Conservation (phyloP, 2,888 invertebrate genomes). For the Spodoptera picta region DNA sequence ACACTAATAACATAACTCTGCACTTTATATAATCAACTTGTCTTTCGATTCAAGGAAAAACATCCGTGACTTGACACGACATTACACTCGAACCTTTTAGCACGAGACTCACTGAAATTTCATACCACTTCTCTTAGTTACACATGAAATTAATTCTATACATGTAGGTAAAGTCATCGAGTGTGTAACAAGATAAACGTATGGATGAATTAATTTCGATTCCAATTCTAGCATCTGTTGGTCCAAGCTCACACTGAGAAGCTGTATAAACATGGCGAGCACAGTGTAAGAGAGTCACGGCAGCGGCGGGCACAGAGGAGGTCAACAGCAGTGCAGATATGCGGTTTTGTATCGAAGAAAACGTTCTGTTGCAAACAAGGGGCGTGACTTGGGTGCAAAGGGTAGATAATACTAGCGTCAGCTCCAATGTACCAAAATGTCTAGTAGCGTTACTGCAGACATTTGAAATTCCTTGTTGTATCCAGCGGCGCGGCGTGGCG, state of each 20-base stretch:
- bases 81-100: too few relatives aligned
- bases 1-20: too few relatives aligned
- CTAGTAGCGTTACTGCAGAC: constrained; percentile 39
- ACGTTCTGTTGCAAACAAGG: constrained; percentile 38
- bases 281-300: not conserved
- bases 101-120: not conserved
- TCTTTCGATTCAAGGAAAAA: too few relatives aligned
- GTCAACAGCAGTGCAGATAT: constrained; percentile 33
- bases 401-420: constrained; percentile 7
- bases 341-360: constrained; percentile 36
- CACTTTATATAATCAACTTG: too few relatives aligned
- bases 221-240: constrained; percentile 10
- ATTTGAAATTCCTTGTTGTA: constrained; percentile 47
- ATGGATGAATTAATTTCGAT: constrained; percentile 13
- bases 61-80: too few relatives aligned
- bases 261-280: constrained; percentile 9
- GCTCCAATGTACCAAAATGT: constrained; percentile 30
- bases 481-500: constrained; percentile 3
- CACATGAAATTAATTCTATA: not conserved
- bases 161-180: too few relatives aligned
- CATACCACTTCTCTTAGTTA: not conserved
- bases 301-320: constrained; percentile 11
- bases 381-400: constrained; percentile 48
- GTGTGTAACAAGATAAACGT: constrained; percentile 7
- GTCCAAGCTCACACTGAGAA: constrained; percentile 9